Conservation (phyloP, 2,113 vertebrate genomes). For the Cephalopterus ornatus region DNA sequence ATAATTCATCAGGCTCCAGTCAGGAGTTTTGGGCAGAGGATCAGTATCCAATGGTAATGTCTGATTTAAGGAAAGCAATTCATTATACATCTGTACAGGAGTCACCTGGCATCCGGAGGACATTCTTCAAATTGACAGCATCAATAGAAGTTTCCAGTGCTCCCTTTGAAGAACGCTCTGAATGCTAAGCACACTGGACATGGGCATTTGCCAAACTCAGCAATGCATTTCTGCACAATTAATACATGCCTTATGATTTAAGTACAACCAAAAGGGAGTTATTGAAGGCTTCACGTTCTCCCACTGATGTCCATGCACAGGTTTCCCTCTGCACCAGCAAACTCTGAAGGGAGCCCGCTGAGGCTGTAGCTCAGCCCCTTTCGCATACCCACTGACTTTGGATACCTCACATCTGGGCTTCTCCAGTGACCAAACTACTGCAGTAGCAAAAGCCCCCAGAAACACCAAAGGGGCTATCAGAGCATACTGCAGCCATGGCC, state of each 20-base stretch:
- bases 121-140: conserved; percentile 6
- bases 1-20: neutral
- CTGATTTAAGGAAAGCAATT: conserved; percentile 19
- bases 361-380: neutral
- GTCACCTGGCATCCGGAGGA: neutral
- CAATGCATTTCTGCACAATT: neutral
- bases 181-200: neutral
- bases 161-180: neutral
- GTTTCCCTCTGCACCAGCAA: neutral
- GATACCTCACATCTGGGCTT: neutral
- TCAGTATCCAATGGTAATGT: neutral
- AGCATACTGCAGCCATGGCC: neutral
- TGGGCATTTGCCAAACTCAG: neutral
- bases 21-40: neutral
- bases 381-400: neutral
- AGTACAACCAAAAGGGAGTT: neutral
- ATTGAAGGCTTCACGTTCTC: neutral
- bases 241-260: neutral
- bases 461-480: neutral
- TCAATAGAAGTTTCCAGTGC: conserved; percentile 22
- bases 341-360: neutral
- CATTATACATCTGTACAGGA: conserved; percentile 27
- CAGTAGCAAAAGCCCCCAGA: neutral
- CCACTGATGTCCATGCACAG: neutral
- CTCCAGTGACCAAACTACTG: neutral